A percentile compares a stretch with the other conserved stretches of the same genome.
These are phyloP conservation scores for Micropoecilia bifurca DNA, from an alignment of 2,797 vertebrate species.

Conservation along the genomic window DNA sequence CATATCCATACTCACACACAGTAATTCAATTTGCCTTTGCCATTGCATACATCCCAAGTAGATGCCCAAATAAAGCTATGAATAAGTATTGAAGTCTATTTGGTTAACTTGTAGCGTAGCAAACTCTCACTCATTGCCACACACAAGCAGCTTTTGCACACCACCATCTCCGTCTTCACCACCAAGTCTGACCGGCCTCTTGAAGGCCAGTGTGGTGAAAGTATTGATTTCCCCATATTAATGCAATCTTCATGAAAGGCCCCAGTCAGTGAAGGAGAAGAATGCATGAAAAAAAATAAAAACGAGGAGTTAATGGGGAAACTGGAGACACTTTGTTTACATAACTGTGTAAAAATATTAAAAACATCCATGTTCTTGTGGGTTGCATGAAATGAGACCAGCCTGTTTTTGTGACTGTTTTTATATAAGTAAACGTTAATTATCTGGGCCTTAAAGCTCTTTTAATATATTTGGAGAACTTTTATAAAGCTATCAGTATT, in stretches of 20 bases:
- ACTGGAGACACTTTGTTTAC: background rate
- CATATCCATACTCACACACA: background rate
- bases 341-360: background rate
- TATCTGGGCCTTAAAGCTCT: background rate
- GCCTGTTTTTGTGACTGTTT: background rate
- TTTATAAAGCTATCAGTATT: background rate
- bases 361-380: background rate
- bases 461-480: background rate
- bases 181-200: slow-evolving; percentile 38
- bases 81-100: slow-evolving; percentile 58
- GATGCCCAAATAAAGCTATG: slow-evolving; percentile 35
- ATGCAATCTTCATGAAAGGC: slow-evolving; percentile 59
- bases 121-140: slow-evolving; percentile 6
- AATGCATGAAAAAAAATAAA: slow-evolving; percentile 8
- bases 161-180: slow-evolving; percentile 12
- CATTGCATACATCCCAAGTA: slow-evolving; percentile 32
- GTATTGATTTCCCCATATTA: slow-evolving; percentile 72
- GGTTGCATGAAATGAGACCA: background rate
- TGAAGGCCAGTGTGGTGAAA: slow-evolving; percentile 29
- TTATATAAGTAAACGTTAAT: background rate
- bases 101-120: slow-evolving; percentile 53
- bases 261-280: slow-evolving; percentile 36
- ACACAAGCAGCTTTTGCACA: slow-evolving; percentile 9
- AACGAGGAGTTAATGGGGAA: slow-evolving; percentile 11
- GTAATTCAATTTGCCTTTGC: background rate